Evolutionary conservation across 2,888 invertebrate genomes (phyloP).

Genomic region (Nymphalis c-album): DNA sequence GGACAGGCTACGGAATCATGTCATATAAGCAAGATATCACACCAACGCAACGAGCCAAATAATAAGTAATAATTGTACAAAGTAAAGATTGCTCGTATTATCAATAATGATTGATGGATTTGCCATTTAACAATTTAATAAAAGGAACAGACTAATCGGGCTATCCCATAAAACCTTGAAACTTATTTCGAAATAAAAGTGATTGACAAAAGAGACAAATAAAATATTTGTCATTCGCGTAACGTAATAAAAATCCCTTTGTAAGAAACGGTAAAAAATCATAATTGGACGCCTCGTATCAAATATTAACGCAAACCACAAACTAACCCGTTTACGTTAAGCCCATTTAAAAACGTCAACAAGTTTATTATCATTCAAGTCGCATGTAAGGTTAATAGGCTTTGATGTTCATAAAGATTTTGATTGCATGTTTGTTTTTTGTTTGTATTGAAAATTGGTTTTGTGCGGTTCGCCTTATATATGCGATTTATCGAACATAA

Average conservation of each 20-base stretch:
- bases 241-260: conserved; percentile 27
- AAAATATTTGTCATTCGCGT: conserved; percentile 18
- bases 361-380: conserved; percentile 45
- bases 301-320: conserved; percentile 37
- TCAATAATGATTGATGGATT: too few species aligned
- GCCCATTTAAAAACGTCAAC: conserved; percentile 39
- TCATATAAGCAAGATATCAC: too few species aligned
- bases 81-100: too few species aligned
- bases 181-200: neutral
- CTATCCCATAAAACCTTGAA: too few species aligned
- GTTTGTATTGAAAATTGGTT: conserved; percentile 52
- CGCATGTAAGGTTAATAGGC: conserved; percentile 44
- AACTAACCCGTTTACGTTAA: conserved; percentile 6
- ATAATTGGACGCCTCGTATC: conserved; percentile 49
- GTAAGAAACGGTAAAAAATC: conserved; percentile 25
- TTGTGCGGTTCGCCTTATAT: conserved; percentile 43
- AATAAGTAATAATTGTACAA: too few species aligned
- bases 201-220: conserved; percentile 17
- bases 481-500: conserved; percentile 67
- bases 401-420: conserved; percentile 43
- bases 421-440: conserved; percentile 41
- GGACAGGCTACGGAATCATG: too few species aligned
- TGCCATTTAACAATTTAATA: too few species aligned
- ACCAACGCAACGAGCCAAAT: too few species aligned
- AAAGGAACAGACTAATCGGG: too few species aligned